Evolutionary conservation across 2,888 invertebrate genomes (phyloP), one percentile per base, ranked within the genome.

Genomic region (Ditylenchus weischeri): DNA sequence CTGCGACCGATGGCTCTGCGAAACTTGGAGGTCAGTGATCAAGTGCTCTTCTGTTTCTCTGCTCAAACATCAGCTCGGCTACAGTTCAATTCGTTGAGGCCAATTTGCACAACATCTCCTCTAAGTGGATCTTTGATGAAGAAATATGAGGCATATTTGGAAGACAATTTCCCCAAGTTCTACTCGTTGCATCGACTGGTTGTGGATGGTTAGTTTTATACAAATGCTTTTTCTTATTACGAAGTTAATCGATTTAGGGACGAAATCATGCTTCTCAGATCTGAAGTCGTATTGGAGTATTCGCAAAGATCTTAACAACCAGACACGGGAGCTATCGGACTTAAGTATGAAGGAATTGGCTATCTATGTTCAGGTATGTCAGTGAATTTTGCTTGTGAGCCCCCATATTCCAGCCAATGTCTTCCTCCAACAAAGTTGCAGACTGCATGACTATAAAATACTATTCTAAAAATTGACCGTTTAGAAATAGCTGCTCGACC

Each of bases 311-410:
- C 61, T 76, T 29, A 62, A 59, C 4, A 62, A 49, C 3, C 75
- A 73, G 0, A 69, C 68, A 35, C 70, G 68, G 19, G 73, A 66
- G 43, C 62, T 80, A 23, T 59, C 66, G 8, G 75, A 79, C 48
- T 71, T 79, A 70, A 84, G 77, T 73, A 86, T 86, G 84, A 85
- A 86, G 84, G 86, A 87, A 78, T 83, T 86, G 71, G 86, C 85
- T 68, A 81, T 83, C 64, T 79, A 84, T 77, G 83, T 86, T 79
- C 81, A 86, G 84, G 87, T 88, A 57, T 43, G 8, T 2, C 8
- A 43, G 15, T 15, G 15, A 10, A 13, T 43, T 43, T 43, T 43
- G 13, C 43, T 6, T 29, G 29, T 29, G 5, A 5, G 2, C 5
- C 29, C 29, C 29, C 8, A 43, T 8, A 43, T 43, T 8, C 5